Conservation (phyloP, 1,140 invertebrate species). For the Spodoptera litura region DNA sequence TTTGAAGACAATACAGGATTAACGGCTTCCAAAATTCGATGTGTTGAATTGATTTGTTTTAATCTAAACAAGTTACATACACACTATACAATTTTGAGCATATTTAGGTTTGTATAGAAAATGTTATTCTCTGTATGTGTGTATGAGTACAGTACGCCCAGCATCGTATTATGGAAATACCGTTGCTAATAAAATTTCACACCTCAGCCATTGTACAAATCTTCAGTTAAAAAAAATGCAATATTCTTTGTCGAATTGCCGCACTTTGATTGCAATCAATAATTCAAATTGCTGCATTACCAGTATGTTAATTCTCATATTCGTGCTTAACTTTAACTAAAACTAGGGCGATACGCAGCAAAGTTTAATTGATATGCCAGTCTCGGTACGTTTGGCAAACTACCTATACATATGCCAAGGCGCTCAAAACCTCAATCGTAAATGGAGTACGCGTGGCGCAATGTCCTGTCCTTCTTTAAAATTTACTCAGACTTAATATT, state of each 20-base stretch:
- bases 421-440: conserved; percentile 36
- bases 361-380: conserved; percentile 71
- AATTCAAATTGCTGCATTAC: conserved; percentile 27
- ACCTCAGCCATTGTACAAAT: background rate
- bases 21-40: background rate
- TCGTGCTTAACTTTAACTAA: conserved; percentile 57
- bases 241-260: background rate
- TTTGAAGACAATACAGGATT: background rate
- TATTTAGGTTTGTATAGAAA: background rate
- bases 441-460: conserved; percentile 46
- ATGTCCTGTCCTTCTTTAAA: conserved; percentile 40
- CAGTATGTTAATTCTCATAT: conserved; percentile 47
- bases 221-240: background rate
- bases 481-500: background rate
- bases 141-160: background rate
- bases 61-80: conserved; percentile 4
- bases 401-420: conserved; percentile 53
- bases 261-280: background rate
- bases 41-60: conserved; percentile 3
- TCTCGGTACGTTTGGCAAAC: conserved; percentile 63
- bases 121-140: background rate
- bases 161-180: background rate
- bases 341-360: conserved; percentile 62
- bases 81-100: background rate
- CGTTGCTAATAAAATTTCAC: conserved; percentile 1